These are phyloP conservation scores for Megathymus violae DNA, from an alignment of 1,140 invertebrate genomes.

Conservation along the genomic window DNA sequence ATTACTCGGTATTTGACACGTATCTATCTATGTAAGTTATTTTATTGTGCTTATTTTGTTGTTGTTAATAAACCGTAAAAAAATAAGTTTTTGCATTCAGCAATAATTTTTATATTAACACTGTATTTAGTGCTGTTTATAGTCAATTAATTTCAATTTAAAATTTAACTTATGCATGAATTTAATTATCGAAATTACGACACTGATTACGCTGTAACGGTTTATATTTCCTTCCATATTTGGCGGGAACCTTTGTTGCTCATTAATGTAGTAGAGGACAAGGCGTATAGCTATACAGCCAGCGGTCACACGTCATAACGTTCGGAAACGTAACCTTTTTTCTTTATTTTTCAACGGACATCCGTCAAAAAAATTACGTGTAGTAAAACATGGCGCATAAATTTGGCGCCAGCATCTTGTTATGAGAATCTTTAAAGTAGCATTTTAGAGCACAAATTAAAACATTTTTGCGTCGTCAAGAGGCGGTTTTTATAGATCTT, in stretches of 20 bases:
- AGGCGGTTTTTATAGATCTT: constrained; percentile 37
- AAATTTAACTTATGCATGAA: too few relatives aligned
- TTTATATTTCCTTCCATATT: constrained; percentile 45
- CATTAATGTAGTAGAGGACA: constrained; percentile 73
- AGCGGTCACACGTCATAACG: constrained; percentile 61
- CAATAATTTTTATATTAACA: too few relatives aligned
- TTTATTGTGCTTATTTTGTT: too few relatives aligned
- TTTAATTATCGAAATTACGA: constrained; percentile 47
- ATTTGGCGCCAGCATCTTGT: constrained; percentile 46
- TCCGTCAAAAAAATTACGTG: constrained; percentile 57
- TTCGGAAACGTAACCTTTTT: constrained; percentile 53
- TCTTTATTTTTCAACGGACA: constrained; percentile 59
- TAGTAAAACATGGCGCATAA: constrained; percentile 45
- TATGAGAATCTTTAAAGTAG: constrained; percentile 35
- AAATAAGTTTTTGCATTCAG: too few relatives aligned
- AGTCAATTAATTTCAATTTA: too few relatives aligned
- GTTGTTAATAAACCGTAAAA: too few relatives aligned
- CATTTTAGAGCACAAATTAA: constrained; percentile 40
- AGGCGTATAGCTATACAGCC: constrained; percentile 53
- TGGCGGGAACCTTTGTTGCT: constrained; percentile 62
- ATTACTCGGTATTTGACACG: too few relatives aligned
- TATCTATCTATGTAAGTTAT: too few relatives aligned
- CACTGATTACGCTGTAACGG: constrained; percentile 34
- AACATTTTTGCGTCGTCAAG: constrained; percentile 19
- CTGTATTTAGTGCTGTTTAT: too few relatives aligned